A percentile compares a stretch with the other conserved stretches of the same genome.
phyloP scores from a whole-genome alignment of 2,113 vertebrate species.

The Pterocles gutturalis region DNA sequence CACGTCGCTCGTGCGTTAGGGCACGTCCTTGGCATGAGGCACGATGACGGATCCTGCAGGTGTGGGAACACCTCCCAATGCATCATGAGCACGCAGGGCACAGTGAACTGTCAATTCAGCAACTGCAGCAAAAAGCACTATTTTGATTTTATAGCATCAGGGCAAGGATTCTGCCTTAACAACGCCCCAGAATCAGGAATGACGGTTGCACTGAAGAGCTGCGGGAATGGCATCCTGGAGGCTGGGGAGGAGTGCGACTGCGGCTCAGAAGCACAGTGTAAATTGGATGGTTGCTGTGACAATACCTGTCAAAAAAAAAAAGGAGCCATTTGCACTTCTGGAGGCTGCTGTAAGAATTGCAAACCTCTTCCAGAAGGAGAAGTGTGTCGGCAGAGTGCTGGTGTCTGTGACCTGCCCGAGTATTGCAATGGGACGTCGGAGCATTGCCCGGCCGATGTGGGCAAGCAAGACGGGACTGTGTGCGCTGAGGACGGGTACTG shows the following conservation, averaged over 20 bases:
- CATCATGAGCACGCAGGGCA: slow-evolving; percentile 39
- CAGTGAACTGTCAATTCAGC: slow-evolving; percentile 39
- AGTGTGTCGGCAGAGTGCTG: background rate
- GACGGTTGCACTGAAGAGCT: background rate
- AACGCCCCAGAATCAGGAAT: background rate
- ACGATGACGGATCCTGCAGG: background rate
- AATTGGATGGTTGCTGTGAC: slow-evolving; percentile 21
- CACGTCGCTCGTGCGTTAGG: slow-evolving; percentile 40
- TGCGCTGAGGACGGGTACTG: background rate
- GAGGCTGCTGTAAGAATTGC: slow-evolving; percentile 53
- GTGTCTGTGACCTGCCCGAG: slow-evolving; percentile 54
- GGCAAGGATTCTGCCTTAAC: slow-evolving; percentile 47
- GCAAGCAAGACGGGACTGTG: background rate
- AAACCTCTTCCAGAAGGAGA: background rate
- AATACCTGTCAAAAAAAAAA: background rate
- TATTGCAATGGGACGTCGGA: slow-evolving; percentile 32
- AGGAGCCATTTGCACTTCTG: background rate
- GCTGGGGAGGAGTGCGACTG: slow-evolving; percentile 43
- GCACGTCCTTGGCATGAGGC: slow-evolving; percentile 47
- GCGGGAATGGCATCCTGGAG: slow-evolving; percentile 23
- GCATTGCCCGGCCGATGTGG: background rate
- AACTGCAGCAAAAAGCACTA: slow-evolving; percentile 60
- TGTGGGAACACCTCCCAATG: background rate
- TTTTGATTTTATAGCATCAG: background rate
- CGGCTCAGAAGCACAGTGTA: background rate